phyloP scores from a whole-genome alignment of 2,113 vertebrate genomes.

The Zosterops lateralis region DNA sequence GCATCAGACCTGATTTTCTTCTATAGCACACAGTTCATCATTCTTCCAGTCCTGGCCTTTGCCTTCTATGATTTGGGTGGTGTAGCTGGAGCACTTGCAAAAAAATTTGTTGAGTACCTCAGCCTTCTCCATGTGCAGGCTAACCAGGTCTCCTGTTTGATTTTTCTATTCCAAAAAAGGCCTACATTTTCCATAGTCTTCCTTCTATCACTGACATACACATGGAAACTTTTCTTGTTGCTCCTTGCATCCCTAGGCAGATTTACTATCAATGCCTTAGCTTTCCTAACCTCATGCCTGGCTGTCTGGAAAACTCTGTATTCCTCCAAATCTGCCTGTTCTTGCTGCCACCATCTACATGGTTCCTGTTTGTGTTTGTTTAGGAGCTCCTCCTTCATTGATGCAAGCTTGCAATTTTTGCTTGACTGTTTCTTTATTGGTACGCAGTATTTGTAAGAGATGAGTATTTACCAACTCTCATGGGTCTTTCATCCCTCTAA shows the following conservation, averaged over 20 bases:
- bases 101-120: not conserved
- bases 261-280: not conserved
- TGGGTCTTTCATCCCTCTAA: not conserved
- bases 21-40: not conserved
- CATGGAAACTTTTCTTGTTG: not conserved
- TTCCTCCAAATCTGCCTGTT: not conserved
- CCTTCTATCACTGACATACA: not conserved
- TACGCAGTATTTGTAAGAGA: not conserved
- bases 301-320: not conserved
- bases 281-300: not conserved
- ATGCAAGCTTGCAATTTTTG: not conserved
- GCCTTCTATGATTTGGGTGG: not conserved
- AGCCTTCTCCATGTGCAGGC: not conserved
- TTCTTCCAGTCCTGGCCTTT: no score
- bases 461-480: not conserved
- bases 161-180: not conserved
- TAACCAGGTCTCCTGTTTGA: not conserved
- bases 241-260: not conserved
- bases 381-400: not conserved
- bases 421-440: not conserved
- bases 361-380: not conserved
- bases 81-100: not conserved
- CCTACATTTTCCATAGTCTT: not conserved
- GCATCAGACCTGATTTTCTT: not conserved
- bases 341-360: not conserved